Percentiles rank a stretch among this genome's conserved stretches.
phyloP scores from a whole-genome alignment of 2,113 vertebrate species.

The Odocoileus hemionus region DNA sequence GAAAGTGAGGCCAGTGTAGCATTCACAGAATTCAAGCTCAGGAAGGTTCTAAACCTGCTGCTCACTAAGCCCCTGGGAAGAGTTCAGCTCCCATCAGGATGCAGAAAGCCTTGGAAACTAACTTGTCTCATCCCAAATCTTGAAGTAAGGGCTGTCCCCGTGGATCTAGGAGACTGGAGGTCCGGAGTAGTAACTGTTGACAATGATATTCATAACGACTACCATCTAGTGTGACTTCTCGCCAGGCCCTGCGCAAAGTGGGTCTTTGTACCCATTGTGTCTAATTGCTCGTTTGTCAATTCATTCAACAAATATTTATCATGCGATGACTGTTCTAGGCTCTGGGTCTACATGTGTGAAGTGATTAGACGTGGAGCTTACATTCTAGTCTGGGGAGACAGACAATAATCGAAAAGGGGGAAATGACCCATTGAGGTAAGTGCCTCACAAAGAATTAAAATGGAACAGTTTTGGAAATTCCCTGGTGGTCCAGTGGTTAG shows the following conservation, averaged over 20 bases:
- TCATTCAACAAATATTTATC: not conserved
- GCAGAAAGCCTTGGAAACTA: not conserved
- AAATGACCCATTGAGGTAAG: too few species aligned
- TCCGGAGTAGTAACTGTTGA: not conserved
- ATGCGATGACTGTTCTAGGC: not conserved
- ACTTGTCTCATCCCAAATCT: not conserved
- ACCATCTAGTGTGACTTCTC: not conserved
- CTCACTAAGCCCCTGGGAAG: not conserved
- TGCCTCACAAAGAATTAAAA: not conserved
- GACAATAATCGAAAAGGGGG: not conserved
- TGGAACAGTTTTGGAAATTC: not conserved
- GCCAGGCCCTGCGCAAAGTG: not conserved
- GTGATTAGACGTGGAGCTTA: not conserved
- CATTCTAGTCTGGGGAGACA: not conserved
- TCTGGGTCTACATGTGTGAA: not conserved
- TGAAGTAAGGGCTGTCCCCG: not conserved
- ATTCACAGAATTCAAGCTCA: too few species aligned
- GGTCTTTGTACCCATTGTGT: not conserved
- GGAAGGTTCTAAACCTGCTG: not conserved
- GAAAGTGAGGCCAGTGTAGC: not conserved
- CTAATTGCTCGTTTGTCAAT: not conserved
- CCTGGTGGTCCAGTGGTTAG: not conserved
- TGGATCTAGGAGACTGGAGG: not conserved
- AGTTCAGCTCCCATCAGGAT: not conserved
- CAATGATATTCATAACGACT: not conserved